Percentiles rank a stretch among this genome's conserved stretches.
phyloP scores from a whole-genome alignment of 2,888 invertebrate species.

The Eupeodes latifasciatus region DNA sequence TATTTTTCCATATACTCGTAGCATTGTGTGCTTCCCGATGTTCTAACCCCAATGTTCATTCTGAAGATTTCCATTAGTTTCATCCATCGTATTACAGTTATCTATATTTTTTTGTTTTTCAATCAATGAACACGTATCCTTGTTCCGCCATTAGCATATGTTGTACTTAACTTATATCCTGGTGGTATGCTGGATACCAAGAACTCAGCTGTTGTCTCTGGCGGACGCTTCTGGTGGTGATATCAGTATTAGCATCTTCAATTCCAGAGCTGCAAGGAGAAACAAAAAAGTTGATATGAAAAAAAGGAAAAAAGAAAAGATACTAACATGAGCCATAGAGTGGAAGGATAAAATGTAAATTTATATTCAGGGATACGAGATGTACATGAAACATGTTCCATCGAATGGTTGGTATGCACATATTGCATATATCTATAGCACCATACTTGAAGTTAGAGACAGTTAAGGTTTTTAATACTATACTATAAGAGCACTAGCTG shows the following conservation, averaged over 20 bases:
- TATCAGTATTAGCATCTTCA: conserved; percentile 75
- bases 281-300: conserved; percentile 20
- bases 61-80: conserved; percentile 43
- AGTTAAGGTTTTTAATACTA: not conserved
- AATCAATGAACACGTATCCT: conserved; percentile 63
- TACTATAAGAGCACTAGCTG: not conserved
- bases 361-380: conserved; percentile 54
- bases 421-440: conserved; percentile 27
- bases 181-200: conserved; percentile 1
- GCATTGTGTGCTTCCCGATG: not conserved
- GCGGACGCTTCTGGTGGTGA: conserved; percentile 59
- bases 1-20: conserved; percentile 9
- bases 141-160: conserved; percentile 63
- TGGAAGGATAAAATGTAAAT: conserved; percentile 68
- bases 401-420: conserved; percentile 39
- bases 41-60: conserved; percentile 25
- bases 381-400: conserved; percentile 2
- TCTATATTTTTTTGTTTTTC: conserved; percentile 35
- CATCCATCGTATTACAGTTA: conserved; percentile 24
- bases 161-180: conserved; percentile 71
- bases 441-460: not conserved
- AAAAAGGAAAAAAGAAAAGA: conserved; percentile 7
- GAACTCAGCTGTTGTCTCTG: conserved; percentile 65
- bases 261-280: conserved; percentile 60
- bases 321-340: conserved; percentile 27